These are phyloP conservation scores for Parotocinclus haroldoi DNA, from an alignment of 2,797 vertebrate species.

Conservation along the genomic window DNA sequence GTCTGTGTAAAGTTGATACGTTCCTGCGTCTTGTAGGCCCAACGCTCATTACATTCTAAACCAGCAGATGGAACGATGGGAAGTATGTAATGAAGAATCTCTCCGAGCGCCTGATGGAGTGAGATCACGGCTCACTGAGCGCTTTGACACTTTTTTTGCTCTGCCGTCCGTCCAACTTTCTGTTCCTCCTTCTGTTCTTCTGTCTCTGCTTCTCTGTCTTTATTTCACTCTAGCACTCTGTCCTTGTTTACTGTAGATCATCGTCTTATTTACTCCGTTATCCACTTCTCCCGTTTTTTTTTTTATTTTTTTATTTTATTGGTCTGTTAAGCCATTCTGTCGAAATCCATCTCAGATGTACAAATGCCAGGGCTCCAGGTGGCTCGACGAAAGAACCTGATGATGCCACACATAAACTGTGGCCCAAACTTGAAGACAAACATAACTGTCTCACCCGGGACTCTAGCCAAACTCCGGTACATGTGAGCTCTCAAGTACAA, in stretches of 20 bases:
- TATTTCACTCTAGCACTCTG: background rate
- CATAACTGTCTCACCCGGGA: too few relatives aligned
- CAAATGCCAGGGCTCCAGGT: too few relatives aligned
- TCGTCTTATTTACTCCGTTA: constrained; percentile 44
- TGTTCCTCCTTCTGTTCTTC: background rate
- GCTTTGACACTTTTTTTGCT: constrained; percentile 6
- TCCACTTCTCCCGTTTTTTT: background rate
- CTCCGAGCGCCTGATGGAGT: background rate
- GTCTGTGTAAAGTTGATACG: too few relatives aligned
- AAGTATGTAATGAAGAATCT: background rate
- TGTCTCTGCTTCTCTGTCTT: background rate
- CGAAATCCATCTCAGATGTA: too few relatives aligned
- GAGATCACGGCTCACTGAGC: constrained; percentile 4
- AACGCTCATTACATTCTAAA: too few relatives aligned
- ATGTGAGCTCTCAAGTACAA: too few relatives aligned
- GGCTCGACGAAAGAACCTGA: too few relatives aligned
- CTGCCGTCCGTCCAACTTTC: too few relatives aligned
- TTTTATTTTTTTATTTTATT: background rate
- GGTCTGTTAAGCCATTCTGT: background rate
- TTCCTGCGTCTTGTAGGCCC: too few relatives aligned
- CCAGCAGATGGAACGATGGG: background rate
- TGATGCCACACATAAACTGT: too few relatives aligned
- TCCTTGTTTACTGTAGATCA: constrained; percentile 38
- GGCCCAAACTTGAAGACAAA: too few relatives aligned
- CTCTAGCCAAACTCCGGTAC: too few relatives aligned